A percentile compares a stretch with the other conserved stretches of the same genome.
Evolutionary conservation across 2,888 invertebrate species (phyloP).

Genomic region (Rotaria socialis): DNA sequence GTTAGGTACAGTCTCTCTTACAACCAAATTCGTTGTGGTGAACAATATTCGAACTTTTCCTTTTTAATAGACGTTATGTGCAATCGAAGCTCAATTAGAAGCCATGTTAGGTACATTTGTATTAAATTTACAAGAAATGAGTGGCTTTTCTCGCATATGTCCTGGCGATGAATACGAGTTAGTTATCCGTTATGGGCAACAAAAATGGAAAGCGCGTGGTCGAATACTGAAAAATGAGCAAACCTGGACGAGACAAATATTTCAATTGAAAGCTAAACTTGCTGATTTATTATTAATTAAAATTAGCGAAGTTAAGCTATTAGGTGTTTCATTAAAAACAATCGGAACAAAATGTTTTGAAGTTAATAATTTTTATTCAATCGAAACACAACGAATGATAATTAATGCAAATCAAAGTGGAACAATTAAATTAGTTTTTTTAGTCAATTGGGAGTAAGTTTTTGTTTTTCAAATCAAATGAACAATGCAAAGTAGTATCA

Average conservation of each 20-base stretch:
- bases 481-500: too few relatives aligned
- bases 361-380: constrained; percentile 63
- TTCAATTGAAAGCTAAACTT: constrained; percentile 60
- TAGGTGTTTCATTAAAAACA: constrained; percentile 58
- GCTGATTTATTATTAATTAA: constrained; percentile 63
- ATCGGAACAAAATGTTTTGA: constrained; percentile 65
- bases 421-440: constrained; percentile 64
- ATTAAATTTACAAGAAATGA: constrained; percentile 63
- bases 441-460: constrained; percentile 65
- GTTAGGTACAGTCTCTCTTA: too few relatives aligned
- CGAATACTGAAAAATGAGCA: constrained; percentile 62
- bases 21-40: too few relatives aligned
- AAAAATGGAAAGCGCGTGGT: constrained; percentile 65
- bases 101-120: constrained; percentile 62
- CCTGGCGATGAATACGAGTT: constrained; percentile 66
- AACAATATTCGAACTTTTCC: constrained; percentile 7
- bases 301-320: constrained; percentile 59
- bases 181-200: constrained; percentile 62
- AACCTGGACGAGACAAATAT: constrained; percentile 60
- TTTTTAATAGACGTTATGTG: constrained; percentile 59
- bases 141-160: constrained; percentile 65
- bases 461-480: too few relatives aligned
- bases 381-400: constrained; percentile 64
- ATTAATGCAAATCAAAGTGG: constrained; percentile 65
- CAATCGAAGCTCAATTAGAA: constrained; percentile 62